Evolutionary conservation across 2,113 vertebrate species (phyloP), one percentile per base, ranked within the genome.

Genomic region (Callopanchax toddi): DNA sequence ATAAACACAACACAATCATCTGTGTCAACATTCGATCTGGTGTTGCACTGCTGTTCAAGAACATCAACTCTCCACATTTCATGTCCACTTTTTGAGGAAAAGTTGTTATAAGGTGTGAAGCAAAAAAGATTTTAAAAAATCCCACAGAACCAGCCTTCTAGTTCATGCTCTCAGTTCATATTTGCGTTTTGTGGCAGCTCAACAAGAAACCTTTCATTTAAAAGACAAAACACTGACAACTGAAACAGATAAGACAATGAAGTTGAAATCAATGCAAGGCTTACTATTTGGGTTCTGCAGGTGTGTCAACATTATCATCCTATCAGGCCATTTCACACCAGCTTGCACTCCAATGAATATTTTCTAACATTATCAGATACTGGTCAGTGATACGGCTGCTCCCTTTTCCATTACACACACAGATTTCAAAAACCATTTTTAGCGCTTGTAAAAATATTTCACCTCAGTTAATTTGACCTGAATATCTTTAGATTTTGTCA

Each of bases 261-360:
- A 76, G 65, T 75, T 80, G 75, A 79, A 73, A 78, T 74, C 57
- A 86, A 83, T 76, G 63, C 67, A 52, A 22, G 71, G 75, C 86
- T 84, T 84, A 83, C 80, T 87, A 78, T 89, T 82, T 77, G 70
- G 81, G 82, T 84, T 86, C 86, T 70, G 82, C 82, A 84, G 81
- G 82, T 87, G 82, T 85, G 83, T 89, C 88, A 87, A 86, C 84
- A 79, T 76, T 87, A 66, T 78, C 79, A 76, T 83, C 74, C 87
- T 87, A 87, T 89, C 87, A 76, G 78, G 73, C 72, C 83, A 89
- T 90, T 90, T 89, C 87, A 88, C 89, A 88, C 76, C 56, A 67
- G 83, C 86, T 81, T 89, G 89, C 84, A 85, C 84, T 89, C 75
- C 86, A 88, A 83, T 87, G 76, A 88, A 88, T 87, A 86, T 85